Evolutionary conservation across 2,888 invertebrate genomes (phyloP).

Genomic region (Cyrtodaria siliqua): DNA sequence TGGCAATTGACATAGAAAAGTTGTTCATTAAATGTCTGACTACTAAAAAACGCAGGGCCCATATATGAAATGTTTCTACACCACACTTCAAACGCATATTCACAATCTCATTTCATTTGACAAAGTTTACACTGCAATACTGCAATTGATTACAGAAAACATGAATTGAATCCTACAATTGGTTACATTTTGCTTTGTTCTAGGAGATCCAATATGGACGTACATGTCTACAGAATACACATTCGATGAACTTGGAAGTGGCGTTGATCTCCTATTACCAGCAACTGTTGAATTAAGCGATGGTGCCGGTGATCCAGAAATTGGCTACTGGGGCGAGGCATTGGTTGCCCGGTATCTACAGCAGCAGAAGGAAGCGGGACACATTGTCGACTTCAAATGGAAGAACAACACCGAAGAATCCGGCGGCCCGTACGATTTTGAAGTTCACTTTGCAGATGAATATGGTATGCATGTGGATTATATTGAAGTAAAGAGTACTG

Average conservation of each 20-base stretch:
- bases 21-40: too few relatives aligned
- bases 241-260: slow-evolving; percentile 74
- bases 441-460: slow-evolving; percentile 67
- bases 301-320: slow-evolving; percentile 52
- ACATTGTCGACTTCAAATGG: slow-evolving; percentile 75
- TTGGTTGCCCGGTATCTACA: slow-evolving; percentile 80
- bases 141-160: background rate
- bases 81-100: too few relatives aligned
- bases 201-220: slow-evolving; percentile 79
- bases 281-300: slow-evolving; percentile 31
- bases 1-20: too few relatives aligned
- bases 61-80: too few relatives aligned
- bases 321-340: slow-evolving; percentile 82
- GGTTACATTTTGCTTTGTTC: background rate
- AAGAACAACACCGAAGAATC: slow-evolving; percentile 73
- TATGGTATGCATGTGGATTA: slow-evolving; percentile 50
- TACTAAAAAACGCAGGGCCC: too few relatives aligned
- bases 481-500: slow-evolving; percentile 79
- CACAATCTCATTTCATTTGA: too few relatives aligned
- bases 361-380: slow-evolving; percentile 65
- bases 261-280: slow-evolving; percentile 60
- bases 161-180: background rate
- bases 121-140: too few relatives aligned
- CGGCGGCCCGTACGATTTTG: slow-evolving; percentile 81
- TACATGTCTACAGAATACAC: slow-evolving; percentile 72